A percentile compares a stretch with the other conserved stretches of the same genome.
These are phyloP conservation scores for Motacilla tschutschensis DNA, from an alignment of 2,113 vertebrate species.

Conservation along the genomic window DNA sequence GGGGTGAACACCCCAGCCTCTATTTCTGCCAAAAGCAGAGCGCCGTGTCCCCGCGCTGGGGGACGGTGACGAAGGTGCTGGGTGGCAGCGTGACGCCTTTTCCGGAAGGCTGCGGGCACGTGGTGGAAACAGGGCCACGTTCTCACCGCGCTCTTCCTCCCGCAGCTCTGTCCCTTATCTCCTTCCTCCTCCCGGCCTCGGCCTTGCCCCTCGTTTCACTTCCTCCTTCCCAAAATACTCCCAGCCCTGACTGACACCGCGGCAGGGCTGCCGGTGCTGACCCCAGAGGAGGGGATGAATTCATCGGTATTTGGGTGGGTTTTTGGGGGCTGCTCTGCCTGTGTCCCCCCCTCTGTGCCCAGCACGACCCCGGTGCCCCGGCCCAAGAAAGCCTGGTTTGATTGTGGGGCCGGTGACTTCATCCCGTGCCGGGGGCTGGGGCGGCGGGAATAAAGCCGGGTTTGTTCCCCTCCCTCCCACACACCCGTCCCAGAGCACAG, in stretches of 20 bases:
- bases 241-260: neutral
- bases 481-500: neutral
- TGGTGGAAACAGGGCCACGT: fast-evolving
- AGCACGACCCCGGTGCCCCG: fast-evolving
- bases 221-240: slow-evolving; percentile 39
- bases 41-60: fast-evolving
- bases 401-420: neutral
- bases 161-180: neutral
- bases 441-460: neutral
- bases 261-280: neutral
- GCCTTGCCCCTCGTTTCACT: slow-evolving; percentile 36
- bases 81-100: neutral
- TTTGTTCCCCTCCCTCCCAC: slow-evolving; percentile 58
- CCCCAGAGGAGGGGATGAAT: fast-evolving
- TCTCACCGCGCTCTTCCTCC: neutral
- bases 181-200: slow-evolving; percentile 20
- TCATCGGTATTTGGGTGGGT: neutral
- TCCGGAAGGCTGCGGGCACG: neutral
- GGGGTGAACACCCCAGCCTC: fast-evolving
- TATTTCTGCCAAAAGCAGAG: fast-evolving
- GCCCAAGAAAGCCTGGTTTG: slow-evolving; percentile 36
- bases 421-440: neutral
- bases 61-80: neutral
- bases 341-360: neutral
- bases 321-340: neutral